Evolutionary conservation across 2,888 invertebrate genomes (phyloP).

Genomic region (Rhorus exstirpatorius): DNA sequence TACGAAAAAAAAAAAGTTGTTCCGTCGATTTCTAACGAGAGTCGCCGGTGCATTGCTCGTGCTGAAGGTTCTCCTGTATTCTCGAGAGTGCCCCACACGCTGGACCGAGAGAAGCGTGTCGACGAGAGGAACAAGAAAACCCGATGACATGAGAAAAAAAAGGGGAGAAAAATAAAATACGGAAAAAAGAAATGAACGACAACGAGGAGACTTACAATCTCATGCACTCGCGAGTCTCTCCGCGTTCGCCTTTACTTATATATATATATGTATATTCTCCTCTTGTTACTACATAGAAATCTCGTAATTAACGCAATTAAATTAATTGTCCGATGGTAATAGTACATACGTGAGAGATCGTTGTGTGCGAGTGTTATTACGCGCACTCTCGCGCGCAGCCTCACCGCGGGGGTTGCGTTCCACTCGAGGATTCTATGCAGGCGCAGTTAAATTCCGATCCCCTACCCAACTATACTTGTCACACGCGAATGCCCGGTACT

Average conservation of each 20-base stretch:
- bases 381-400: not conserved
- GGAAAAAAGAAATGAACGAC: slow-evolving; percentile 1
- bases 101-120: slow-evolving; percentile 18
- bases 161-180: no score
- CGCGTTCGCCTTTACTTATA: slow-evolving; percentile 6
- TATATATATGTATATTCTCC: no score
- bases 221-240: not conserved
- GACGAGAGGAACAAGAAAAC: slow-evolving; percentile 16
- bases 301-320: slow-evolving; percentile 65
- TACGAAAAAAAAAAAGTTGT: slow-evolving; percentile 7
- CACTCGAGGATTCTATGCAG: slow-evolving; percentile 26
- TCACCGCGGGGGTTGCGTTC: slow-evolving; percentile 19
- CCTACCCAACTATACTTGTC: not conserved
- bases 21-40: slow-evolving; percentile 16
- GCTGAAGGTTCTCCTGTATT: not conserved
- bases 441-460: slow-evolving; percentile 23
- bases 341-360: slow-evolving; percentile 53
- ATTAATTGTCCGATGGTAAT: slow-evolving; percentile 55
- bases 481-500: not conserved
- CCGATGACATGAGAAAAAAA: slow-evolving; percentile 31
- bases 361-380: slow-evolving; percentile 33
- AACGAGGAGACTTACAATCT: slow-evolving; percentile 25
- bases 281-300: slow-evolving; percentile 42
- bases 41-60: not conserved
- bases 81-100: not conserved